phyloP scores from a whole-genome alignment of 2,113 vertebrate genomes.

The Merops nubicus region DNA sequence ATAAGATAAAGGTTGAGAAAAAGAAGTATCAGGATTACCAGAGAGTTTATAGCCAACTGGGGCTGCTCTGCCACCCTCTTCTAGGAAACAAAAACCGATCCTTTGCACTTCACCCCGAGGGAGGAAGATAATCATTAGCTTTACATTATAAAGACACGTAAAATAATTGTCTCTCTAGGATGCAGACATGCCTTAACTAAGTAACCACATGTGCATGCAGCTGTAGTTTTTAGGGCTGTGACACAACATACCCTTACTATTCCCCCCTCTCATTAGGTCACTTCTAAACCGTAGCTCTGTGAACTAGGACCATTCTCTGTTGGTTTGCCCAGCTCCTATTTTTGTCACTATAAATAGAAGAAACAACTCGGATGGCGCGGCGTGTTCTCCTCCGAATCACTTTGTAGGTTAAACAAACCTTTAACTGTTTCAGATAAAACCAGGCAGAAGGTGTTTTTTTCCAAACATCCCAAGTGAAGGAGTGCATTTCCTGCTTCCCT shows the following conservation, averaged over 20 bases:
- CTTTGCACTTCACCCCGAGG: background rate
- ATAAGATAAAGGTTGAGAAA: slow-evolving; percentile 46
- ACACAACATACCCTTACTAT: background rate
- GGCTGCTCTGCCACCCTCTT: background rate
- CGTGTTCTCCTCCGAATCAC: background rate
- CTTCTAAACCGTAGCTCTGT: background rate
- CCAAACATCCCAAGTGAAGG: slow-evolving; percentile 49
- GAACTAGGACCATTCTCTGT: background rate
- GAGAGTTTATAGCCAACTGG: background rate
- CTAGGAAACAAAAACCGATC: background rate
- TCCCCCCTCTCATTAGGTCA: background rate
- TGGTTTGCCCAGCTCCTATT: background rate
- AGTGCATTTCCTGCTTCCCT: slow-evolving; percentile 63
- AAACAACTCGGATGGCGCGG: background rate
- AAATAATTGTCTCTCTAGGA: background rate
- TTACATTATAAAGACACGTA: background rate
- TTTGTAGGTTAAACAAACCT: slow-evolving; percentile 55
- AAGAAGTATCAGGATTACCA: slow-evolving; percentile 28
- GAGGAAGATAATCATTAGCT: slow-evolving; percentile 22
- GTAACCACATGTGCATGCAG: background rate
- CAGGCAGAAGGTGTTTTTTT: slow-evolving; percentile 60
- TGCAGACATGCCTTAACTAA: background rate
- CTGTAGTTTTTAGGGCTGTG: background rate
- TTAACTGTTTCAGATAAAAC: slow-evolving; percentile 54
- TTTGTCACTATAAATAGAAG: background rate